phyloP scores from a whole-genome alignment of 2,797 vertebrate species.

The Oophaga sylvatica region DNA sequence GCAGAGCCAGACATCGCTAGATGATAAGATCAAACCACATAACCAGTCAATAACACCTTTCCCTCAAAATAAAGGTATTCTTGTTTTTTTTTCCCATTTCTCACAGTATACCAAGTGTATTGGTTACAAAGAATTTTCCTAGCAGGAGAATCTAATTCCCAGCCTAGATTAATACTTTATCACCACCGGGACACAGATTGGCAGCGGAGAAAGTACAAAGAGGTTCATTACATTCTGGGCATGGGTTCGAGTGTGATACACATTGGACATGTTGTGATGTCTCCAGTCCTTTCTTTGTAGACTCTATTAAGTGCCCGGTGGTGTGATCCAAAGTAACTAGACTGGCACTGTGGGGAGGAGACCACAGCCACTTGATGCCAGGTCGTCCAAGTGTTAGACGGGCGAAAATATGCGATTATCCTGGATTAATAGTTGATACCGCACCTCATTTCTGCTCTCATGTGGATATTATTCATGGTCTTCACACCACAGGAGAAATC shows the following conservation, averaged over 20 bases:
- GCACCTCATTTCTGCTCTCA: background rate
- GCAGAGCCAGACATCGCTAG: background rate
- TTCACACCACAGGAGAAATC: background rate
- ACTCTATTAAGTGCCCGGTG: conserved; percentile 32
- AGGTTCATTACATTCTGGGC: conserved; percentile 49
- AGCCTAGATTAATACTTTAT: conserved; percentile 47
- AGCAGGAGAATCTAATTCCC: conserved; percentile 48
- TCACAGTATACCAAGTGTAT: conserved; percentile 28
- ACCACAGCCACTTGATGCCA: background rate
- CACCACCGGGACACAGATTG: conserved; percentile 27
- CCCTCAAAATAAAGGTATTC: conserved; percentile 38
- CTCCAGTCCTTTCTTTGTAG: conserved; percentile 25
- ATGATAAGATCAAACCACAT: conserved; percentile 34
- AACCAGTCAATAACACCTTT: conserved; percentile 44
- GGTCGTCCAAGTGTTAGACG: background rate
- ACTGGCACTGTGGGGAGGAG: background rate
- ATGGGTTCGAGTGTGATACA: conserved; percentile 36
- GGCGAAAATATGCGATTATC: background rate
- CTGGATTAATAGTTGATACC: background rate
- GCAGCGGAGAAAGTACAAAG: conserved; percentile 40
- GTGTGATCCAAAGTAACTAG: conserved; percentile 5
- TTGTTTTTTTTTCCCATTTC: conserved; percentile 33
- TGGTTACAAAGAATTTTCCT: conserved; percentile 47
- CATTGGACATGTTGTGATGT: conserved; percentile 2
- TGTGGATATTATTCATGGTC: conserved; percentile 29